Evolutionary conservation across 2,113 vertebrate species (phyloP).

Genomic region (Oryzias melastigma): DNA sequence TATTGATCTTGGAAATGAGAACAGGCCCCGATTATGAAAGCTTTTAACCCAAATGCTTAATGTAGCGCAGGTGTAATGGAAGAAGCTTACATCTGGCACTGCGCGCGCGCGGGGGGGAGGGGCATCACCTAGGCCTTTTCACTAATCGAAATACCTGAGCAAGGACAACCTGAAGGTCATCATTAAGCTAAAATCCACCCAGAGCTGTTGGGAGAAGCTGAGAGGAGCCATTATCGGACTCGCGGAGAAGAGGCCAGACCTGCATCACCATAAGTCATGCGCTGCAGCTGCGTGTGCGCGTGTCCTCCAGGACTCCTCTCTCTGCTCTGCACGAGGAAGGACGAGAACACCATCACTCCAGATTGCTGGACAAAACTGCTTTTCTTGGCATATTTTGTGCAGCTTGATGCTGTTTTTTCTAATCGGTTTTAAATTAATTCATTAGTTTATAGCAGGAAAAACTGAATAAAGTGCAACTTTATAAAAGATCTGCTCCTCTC

Average conservation of each 20-base stretch:
- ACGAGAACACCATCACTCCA: no score
- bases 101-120: slow-evolving; percentile 16
- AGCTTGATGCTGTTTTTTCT: no score
- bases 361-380: no score
- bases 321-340: neutral
- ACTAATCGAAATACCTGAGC: slow-evolving; percentile 47
- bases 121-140: slow-evolving; percentile 58
- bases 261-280: slow-evolving; percentile 49
- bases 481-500: no score
- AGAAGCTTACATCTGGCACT: slow-evolving; percentile 51
- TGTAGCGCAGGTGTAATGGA: slow-evolving; percentile 58
- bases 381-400: no score
- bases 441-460: no score
- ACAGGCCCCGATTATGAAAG: slow-evolving; percentile 68
- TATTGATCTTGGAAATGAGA: slow-evolving; percentile 59
- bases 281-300: slow-evolving; percentile 28
- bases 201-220: slow-evolving; percentile 15
- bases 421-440: no score
- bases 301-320: slow-evolving; percentile 27
- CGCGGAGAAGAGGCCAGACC: slow-evolving; percentile 24
- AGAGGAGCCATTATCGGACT: slow-evolving; percentile 39
- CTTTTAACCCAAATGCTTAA: slow-evolving; percentile 75
- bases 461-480: no score
- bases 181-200: slow-evolving; percentile 30
- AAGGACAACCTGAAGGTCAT: slow-evolving; percentile 44